These are phyloP conservation scores for Nysson spinosus DNA, from an alignment of 2,888 invertebrate species.

Conservation along the genomic window DNA sequence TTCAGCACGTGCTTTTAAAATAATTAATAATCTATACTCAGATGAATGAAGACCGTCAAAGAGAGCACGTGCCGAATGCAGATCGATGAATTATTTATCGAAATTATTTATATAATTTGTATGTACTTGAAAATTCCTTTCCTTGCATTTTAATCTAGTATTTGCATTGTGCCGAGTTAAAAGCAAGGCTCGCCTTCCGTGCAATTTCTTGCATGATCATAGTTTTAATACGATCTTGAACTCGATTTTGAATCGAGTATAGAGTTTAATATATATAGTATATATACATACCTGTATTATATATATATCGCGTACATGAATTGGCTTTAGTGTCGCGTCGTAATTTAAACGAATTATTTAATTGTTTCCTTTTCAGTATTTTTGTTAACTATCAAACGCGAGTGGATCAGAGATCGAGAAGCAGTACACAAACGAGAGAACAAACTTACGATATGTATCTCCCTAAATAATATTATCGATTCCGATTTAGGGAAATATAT, in stretches of 20 bases:
- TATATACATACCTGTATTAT: slow-evolving; percentile 38
- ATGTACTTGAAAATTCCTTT: slow-evolving; percentile 35
- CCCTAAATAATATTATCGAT: neutral
- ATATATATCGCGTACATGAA: slow-evolving; percentile 45
- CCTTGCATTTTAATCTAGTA: slow-evolving; percentile 5
- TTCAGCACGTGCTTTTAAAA: too few relatives aligned
- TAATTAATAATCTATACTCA: too few relatives aligned
- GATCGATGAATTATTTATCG: slow-evolving; percentile 11
- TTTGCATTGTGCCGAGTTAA: neutral
- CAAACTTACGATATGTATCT: neutral
- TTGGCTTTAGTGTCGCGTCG: slow-evolving; percentile 60
- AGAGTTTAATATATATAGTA: slow-evolving; percentile 61
- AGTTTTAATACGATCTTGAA: slow-evolving; percentile 35
- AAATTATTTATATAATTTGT: slow-evolving; percentile 20
- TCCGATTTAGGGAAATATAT: neutral
- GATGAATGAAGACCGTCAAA: too few relatives aligned
- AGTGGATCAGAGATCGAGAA: neutral
- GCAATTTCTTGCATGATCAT: slow-evolving; percentile 43
- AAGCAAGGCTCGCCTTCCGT: slow-evolving; percentile 11
- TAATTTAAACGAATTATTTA: slow-evolving; percentile 61
- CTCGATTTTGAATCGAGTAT: slow-evolving; percentile 55
- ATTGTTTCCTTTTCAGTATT: slow-evolving; percentile 50
- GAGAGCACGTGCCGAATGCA: slow-evolving; percentile 6
- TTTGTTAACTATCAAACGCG: slow-evolving; percentile 4
- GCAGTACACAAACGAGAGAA: neutral